Conservation (phyloP, 2,797 vertebrate genomes). For the Semotilus atromaculatus region DNA sequence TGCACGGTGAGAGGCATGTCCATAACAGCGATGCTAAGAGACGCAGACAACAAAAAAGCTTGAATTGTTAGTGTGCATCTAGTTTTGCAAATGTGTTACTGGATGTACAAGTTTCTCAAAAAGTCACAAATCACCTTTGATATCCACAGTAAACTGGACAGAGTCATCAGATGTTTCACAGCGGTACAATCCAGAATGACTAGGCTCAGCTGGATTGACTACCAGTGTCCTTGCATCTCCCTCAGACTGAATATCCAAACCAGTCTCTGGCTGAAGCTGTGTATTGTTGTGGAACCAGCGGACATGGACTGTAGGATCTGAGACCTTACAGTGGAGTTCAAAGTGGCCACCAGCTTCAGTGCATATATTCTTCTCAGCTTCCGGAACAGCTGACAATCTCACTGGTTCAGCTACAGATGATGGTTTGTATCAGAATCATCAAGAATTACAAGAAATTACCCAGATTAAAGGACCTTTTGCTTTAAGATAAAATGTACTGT, state of each 20-base stretch:
- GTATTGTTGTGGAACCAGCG: slow-evolving; percentile 84
- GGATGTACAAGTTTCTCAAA: slow-evolving; percentile 60
- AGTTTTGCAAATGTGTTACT: slow-evolving; percentile 66
- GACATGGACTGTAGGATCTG: slow-evolving; percentile 76
- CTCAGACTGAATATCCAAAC: slow-evolving; percentile 80
- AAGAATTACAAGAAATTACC: slow-evolving; percentile 49
- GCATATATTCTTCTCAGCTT: slow-evolving; percentile 76
- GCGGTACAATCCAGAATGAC: slow-evolving; percentile 85
- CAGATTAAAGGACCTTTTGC: slow-evolving; percentile 34
- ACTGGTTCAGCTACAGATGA: slow-evolving; percentile 77
- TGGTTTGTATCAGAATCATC: slow-evolving; percentile 74
- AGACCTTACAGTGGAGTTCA: slow-evolving; percentile 85
- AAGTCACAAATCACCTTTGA: slow-evolving; percentile 85
- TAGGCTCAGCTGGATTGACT: slow-evolving; percentile 76
- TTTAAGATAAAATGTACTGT: slow-evolving; percentile 44
- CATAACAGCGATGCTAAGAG: slow-evolving; percentile 60
- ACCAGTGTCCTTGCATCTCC: slow-evolving; percentile 78
- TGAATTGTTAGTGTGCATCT: slow-evolving; percentile 69
- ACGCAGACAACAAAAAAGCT: slow-evolving; percentile 65
- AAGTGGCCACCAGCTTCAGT: slow-evolving; percentile 80
- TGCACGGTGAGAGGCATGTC: slow-evolving; percentile 58
- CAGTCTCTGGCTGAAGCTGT: slow-evolving; percentile 75
- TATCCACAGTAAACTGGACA: slow-evolving; percentile 84
- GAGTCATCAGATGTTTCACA: slow-evolving; percentile 77
- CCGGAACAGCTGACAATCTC: slow-evolving; percentile 73